Evolutionary conservation across 2,113 vertebrate genomes (phyloP), one percentile per base, ranked within the genome.

Genomic region (Ceuthmochares aereus): DNA sequence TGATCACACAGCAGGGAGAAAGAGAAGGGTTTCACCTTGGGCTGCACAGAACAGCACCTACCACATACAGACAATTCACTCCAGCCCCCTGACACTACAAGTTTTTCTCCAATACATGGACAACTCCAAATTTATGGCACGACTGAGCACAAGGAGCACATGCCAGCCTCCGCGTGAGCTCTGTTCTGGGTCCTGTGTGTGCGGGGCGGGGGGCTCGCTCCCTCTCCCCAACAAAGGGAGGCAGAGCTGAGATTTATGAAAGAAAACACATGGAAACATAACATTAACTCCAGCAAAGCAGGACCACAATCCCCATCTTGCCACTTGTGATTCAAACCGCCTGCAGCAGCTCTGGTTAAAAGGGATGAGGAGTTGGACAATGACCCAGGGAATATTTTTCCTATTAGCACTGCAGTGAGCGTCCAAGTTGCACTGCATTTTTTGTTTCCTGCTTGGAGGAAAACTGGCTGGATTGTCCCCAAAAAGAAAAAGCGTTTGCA

Each of bases 251-350:
- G 84, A 91, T 85, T 85, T 89, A 85, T 94, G 94, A 78, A 95
- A 93, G 94, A 91, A 96, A 95, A 82, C 91, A 93, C 91, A 95
- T 29, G 74, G 93, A 91, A 91, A 95, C 77, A 75, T 42, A 93
- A 79, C 67, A 91, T 85, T 89, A 93, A 94, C 62, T 93, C 87
- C 69, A 74, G 84, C 60, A 84, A 89, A 89, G 87, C 81, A 73
- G 89, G 70, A 58, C 54, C 16, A 4, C 89, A 82, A 84, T 79
- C 60, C 88, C 82, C 86, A 81, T 86, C 69, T 80, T n/a, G 2
- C 76, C 80, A 84, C 83, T 95, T 83, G 77, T 30, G 58, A 72
- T 89, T 82, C 84, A 55, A 80, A 87, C 59, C n/a, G 84, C 69
- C 91, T 16, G 0, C 67, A 93, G 84, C 70, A 87, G 70, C 63